Conservation (phyloP, 2,797 vertebrate species). For the Denticeps clupeoides region DNA sequence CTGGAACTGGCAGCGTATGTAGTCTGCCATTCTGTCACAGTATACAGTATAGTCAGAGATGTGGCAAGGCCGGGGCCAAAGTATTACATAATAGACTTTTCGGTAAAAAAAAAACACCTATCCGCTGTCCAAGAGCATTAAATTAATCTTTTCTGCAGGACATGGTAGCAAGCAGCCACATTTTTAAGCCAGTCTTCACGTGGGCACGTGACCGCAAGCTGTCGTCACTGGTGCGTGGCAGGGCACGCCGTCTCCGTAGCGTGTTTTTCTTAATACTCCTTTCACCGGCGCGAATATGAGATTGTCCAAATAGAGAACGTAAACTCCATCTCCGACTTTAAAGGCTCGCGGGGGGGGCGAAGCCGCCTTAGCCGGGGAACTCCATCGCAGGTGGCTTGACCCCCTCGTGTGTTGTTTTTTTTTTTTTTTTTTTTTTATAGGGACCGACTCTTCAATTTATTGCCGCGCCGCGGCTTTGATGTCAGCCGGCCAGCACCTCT, state of each 20-base stretch:
- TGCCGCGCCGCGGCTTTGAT: conserved; percentile 36
- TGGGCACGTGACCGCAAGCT: too few relatives aligned
- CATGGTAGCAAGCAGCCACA: too few relatives aligned
- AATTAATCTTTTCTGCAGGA: too few relatives aligned
- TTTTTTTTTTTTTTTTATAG: conserved; percentile 33
- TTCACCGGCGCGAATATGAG: conserved; percentile 26
- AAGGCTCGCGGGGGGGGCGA: conserved; percentile 17
- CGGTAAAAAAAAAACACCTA: too few relatives aligned
- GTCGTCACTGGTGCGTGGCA: conserved; percentile 8
- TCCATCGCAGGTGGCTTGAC: conserved; percentile 31
- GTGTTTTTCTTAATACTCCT: conserved; percentile 17
- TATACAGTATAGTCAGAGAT: too few relatives aligned
- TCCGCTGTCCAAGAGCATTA: too few relatives aligned
- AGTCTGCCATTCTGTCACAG: too few relatives aligned
- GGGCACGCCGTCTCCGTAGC: conserved; percentile 4
- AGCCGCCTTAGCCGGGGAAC: conserved; percentile 28
- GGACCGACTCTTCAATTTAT: conserved; percentile 37
- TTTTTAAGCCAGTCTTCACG: too few relatives aligned
- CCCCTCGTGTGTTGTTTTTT: too few relatives aligned
- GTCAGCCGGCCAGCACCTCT: conserved; percentile 35
- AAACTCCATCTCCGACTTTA: conserved; percentile 11
- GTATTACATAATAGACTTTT: too few relatives aligned
- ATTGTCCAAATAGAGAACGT: conserved; percentile 26
- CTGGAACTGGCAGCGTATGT: too few relatives aligned
- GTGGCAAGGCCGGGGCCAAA: too few relatives aligned